phyloP scores from a whole-genome alignment of 1,140 invertebrate genomes.

The Ectropis grisescens region DNA sequence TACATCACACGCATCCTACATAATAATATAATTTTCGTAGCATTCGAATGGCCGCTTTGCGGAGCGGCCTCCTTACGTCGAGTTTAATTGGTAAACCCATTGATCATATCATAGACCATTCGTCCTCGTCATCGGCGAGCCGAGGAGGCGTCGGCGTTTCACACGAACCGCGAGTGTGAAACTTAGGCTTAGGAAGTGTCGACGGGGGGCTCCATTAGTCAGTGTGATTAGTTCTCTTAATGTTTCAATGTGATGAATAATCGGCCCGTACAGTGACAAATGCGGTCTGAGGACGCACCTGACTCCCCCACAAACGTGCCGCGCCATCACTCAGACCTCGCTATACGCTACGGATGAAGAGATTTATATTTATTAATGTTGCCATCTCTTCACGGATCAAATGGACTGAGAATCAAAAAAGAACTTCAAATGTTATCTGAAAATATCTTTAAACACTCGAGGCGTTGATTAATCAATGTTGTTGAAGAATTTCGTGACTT shows the following conservation, averaged over 20 bases:
- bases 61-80: not conserved
- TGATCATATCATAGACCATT: constrained; percentile 22
- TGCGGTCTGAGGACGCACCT: constrained; percentile 55
- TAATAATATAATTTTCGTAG: no score
- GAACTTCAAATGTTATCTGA: no score
- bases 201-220: constrained; percentile 65
- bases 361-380: constrained; percentile 55
- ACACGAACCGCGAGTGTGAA: constrained; percentile 34
- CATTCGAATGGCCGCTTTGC: no score
- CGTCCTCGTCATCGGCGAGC: constrained; percentile 26
- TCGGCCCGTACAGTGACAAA: constrained; percentile 62
- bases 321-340: constrained; percentile 49
- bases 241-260: constrained; percentile 69
- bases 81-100: constrained; percentile 16
- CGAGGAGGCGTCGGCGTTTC: constrained; percentile 22
- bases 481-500: no score
- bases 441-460: no score
- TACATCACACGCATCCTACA: no score
- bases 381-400: constrained; percentile 13
- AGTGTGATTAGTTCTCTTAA: constrained; percentile 66
- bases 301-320: constrained; percentile 46
- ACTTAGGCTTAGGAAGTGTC: constrained; percentile 60
- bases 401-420: no score
- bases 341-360: constrained; percentile 52
- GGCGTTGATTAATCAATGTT: no score